Conservation (phyloP, 2,888 invertebrate genomes). For the Ecdyonurus torrentis region DNA sequence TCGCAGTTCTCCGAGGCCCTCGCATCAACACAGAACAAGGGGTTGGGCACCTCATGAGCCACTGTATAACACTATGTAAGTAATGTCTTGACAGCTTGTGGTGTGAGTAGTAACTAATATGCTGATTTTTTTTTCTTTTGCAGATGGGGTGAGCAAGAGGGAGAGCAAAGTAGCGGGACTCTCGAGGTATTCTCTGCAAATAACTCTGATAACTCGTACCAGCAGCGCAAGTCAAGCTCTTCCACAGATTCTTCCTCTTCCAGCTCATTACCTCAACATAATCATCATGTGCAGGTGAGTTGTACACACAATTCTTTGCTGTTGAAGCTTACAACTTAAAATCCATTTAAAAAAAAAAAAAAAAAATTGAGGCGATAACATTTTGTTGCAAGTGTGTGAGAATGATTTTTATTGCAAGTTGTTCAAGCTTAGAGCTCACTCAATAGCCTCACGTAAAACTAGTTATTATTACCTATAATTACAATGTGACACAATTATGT, state of each 20-base stretch:
- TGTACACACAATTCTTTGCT: too few species aligned
- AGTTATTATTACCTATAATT: too few species aligned
- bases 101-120: too few species aligned
- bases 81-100: neutral
- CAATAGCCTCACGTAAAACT: neutral
- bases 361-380: too few species aligned
- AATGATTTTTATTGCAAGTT: neutral
- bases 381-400: neutral
- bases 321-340: too few species aligned
- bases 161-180: neutral
- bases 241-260: neutral
- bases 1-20: neutral
- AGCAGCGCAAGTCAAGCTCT: constrained; percentile 1
- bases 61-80: neutral
- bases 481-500: too few species aligned
- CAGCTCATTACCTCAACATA: neutral
- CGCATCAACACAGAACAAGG: neutral
- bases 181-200: neutral
- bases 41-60: neutral
- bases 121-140: too few species aligned
- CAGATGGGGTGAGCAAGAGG: neutral
- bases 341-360: too few species aligned
- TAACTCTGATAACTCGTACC: neutral
- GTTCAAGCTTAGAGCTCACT: neutral
- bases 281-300: neutral